A percentile compares a stretch with the other conserved stretches of the same genome.
Conservation (phyloP, 2,888 invertebrate species). For the Amiota communis region DNA sequence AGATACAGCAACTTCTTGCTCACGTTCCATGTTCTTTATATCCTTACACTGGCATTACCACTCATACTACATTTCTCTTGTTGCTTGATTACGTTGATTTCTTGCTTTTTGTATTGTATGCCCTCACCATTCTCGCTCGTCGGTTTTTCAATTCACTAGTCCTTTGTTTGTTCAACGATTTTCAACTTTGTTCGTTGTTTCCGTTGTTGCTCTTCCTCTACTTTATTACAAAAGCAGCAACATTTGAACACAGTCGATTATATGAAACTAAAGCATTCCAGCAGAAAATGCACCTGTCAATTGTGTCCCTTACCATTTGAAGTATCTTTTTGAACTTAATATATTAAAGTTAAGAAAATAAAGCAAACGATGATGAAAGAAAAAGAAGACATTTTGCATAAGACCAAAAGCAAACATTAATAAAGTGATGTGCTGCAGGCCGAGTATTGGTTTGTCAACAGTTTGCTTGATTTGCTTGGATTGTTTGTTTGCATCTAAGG, state of each 20-base stretch:
- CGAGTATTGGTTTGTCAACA: too few species aligned
- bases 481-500: neutral
- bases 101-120: constrained; percentile 10
- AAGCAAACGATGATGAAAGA: neutral
- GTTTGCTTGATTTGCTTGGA: neutral
- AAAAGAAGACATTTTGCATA: constrained; percentile 3
- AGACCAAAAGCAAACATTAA: constrained; percentile 46
- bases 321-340: too few species aligned
- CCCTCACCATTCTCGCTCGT: neutral
- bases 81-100: constrained; percentile 29
- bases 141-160: neutral
- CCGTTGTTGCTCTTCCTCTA: constrained; percentile 4
- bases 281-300: constrained; percentile 3
- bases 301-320: neutral
- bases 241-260: constrained; percentile 33
- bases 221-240: neutral
- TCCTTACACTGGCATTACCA: neutral
- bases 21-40: neutral
- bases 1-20: neutral
- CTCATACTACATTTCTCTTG: neutral
- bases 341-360: neutral
- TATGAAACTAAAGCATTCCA: neutral
- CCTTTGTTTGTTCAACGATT: constrained; percentile 52
- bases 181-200: constrained; percentile 51
- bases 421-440: constrained; percentile 26